Conservation (phyloP, 2,888 invertebrate species). For the Zelleria hepariella region DNA sequence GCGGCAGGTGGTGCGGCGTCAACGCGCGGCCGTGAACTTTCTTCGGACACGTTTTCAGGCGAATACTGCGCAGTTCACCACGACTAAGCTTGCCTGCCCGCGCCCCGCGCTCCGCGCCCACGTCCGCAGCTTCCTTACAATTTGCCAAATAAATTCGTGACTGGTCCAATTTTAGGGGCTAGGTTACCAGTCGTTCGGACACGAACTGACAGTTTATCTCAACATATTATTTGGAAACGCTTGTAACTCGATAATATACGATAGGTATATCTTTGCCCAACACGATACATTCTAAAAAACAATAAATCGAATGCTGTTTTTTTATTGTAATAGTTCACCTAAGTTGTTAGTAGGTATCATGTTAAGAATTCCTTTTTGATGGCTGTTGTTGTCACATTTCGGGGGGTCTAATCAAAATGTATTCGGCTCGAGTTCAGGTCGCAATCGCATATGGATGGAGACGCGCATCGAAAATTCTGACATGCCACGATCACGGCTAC, state of each 20-base stretch:
- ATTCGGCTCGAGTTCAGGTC: conserved; percentile 53
- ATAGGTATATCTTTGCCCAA: no score
- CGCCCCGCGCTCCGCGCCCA: conserved; percentile 33
- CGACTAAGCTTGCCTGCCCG: conserved; percentile 48
- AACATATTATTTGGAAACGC: conserved; percentile 7
- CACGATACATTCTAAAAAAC: no score
- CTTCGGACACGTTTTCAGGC: conserved; percentile 70
- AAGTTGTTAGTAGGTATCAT: no score
- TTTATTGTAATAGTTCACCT: no score
- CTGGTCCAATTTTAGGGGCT: neutral
- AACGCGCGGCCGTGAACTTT: conserved; percentile 73
- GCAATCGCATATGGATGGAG: conserved; percentile 33
- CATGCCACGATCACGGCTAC: neutral
- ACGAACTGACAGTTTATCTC: neutral
- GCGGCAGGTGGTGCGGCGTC: conserved; percentile 46
- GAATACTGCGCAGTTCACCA: conserved; percentile 63
- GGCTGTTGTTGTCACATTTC: neutral
- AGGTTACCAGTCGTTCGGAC: neutral
- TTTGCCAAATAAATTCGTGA: neutral
- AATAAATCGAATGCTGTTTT: no score
- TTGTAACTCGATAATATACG: no score
- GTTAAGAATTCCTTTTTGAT: neutral
- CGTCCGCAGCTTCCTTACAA: neutral
- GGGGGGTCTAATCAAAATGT: conserved; percentile 31
- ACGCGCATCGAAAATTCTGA: conserved; percentile 22